Conservation (phyloP, 2,113 vertebrate species). For the Montifringilla adamsi region DNA sequence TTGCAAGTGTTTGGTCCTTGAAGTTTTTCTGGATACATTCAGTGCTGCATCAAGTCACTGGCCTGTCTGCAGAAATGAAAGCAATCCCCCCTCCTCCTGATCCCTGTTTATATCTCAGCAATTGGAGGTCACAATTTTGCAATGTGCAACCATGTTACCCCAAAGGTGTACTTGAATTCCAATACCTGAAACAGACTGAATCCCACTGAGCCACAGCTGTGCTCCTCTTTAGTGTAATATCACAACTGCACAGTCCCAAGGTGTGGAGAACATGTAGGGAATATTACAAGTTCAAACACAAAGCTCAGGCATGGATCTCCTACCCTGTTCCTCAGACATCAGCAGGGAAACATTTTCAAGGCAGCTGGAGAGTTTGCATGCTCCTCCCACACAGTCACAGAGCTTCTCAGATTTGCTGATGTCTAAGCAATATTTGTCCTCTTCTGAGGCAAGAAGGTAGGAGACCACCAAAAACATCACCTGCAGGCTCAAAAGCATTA, state of each 20-base stretch:
- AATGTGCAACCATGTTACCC: accelerated
- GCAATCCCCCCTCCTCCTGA: accelerated
- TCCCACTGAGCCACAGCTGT: not conserved
- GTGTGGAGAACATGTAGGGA: not conserved
- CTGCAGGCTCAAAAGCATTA: not conserved
- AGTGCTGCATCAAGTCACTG: not conserved
- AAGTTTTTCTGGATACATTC: not conserved
- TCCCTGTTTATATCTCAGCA: not conserved
- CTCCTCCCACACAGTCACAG: not conserved
- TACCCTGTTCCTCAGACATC: not conserved
- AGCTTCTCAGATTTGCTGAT: not conserved
- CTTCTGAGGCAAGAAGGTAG: not conserved
- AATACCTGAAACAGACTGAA: not conserved
- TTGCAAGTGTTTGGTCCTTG: not conserved
- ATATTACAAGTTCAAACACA: not conserved
- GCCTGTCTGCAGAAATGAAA: not conserved
- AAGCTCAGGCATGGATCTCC: not conserved
- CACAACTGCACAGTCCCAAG: not conserved
- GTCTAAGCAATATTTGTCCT: not conserved
- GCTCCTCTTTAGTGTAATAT: not conserved
- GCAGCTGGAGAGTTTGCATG: not conserved
- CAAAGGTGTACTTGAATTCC: not conserved
- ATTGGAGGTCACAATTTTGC: not conserved
- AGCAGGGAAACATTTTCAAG: not conserved
- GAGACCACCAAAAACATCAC: not conserved